Percentiles rank a stretch among this genome's conserved stretches.
Evolutionary conservation across 2,797 vertebrate genomes (phyloP).

Genomic region (Bufotes viridis): DNA sequence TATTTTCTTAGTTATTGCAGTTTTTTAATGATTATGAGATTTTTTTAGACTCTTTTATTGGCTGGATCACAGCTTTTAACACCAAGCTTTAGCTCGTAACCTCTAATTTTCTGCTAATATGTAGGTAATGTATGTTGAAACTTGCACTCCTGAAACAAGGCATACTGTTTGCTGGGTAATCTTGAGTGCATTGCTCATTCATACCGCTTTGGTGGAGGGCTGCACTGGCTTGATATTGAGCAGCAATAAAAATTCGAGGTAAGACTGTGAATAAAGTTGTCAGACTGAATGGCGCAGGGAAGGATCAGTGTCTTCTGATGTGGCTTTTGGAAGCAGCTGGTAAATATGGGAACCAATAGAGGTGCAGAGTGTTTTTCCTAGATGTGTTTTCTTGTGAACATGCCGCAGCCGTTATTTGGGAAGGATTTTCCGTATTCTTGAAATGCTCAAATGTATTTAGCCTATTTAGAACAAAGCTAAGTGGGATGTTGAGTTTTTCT

Average conservation of each 20-base stretch:
- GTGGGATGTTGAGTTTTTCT: no score
- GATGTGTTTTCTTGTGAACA: not conserved
- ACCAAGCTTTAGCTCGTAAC: constrained; percentile 21
- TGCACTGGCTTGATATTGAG: constrained; percentile 22
- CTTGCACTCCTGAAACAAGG: not conserved
- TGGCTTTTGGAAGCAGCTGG: constrained; percentile 31
- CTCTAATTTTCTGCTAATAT: constrained; percentile 24
- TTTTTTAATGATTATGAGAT: constrained; percentile 7
- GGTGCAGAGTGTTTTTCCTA: constrained; percentile 4
- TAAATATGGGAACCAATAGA: not conserved
- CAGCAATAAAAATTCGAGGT: constrained; percentile 42
- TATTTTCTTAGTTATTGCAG: not conserved
- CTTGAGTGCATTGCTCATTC: constrained; percentile 36
- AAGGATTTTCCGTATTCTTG: no score
- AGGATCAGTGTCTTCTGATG: constrained; percentile 45
- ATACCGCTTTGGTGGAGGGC: constrained; percentile 8
- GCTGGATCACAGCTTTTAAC: constrained; percentile 30
- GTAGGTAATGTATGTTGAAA: constrained; percentile 34
- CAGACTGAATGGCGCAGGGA: constrained; percentile 54
- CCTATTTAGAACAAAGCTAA: no score
- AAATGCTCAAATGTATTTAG: no score
- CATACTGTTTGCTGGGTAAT: constrained; percentile 30
- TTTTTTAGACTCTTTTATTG: constrained; percentile 21
- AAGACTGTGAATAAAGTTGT: constrained; percentile 29
- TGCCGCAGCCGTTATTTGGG: not conserved